These are phyloP conservation scores for Octomys mimax DNA, from an alignment of 2,797 vertebrate genomes.

Conservation along the genomic window DNA sequence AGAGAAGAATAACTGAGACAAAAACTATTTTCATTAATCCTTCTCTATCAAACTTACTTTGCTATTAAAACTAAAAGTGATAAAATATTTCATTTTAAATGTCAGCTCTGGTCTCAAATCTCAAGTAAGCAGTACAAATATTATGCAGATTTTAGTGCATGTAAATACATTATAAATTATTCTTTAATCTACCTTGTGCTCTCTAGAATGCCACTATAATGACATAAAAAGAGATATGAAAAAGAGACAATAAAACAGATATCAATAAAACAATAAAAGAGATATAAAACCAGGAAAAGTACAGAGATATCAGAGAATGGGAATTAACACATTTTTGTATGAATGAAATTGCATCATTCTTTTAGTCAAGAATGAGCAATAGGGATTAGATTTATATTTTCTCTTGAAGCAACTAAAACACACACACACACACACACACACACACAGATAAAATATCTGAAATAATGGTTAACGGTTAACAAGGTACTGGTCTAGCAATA, in stretches of 20 bases:
- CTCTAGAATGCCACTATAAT: conserved; percentile 20
- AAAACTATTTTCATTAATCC: not conserved
- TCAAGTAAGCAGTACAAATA: not conserved
- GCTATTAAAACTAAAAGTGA: not conserved
- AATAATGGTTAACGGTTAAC: not conserved
- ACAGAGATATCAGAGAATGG: not conserved
- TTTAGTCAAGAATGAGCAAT: not conserved
- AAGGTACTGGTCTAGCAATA: not conserved
- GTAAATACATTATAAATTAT: not conserved
- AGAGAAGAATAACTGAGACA: too few species aligned
- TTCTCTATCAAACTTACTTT: conserved; percentile 21
- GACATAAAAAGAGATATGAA: not conserved
- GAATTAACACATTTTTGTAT: not conserved
- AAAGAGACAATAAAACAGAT: not conserved
- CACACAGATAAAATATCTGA: not conserved
- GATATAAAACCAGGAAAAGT: not conserved
- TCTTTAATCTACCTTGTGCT: not conserved
- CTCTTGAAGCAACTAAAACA: not conserved
- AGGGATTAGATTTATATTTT: not conserved
- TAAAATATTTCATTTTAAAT: conserved; percentile 27
- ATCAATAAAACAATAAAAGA: not conserved
- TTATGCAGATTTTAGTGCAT: conserved; percentile 18
- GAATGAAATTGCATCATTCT: not conserved
- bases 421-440: not conserved
- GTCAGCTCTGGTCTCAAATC: conserved; percentile 21